Base-by-base conservation (phyloP, 2,888 invertebrate species). In the Notodonta ziczac region DNA sequence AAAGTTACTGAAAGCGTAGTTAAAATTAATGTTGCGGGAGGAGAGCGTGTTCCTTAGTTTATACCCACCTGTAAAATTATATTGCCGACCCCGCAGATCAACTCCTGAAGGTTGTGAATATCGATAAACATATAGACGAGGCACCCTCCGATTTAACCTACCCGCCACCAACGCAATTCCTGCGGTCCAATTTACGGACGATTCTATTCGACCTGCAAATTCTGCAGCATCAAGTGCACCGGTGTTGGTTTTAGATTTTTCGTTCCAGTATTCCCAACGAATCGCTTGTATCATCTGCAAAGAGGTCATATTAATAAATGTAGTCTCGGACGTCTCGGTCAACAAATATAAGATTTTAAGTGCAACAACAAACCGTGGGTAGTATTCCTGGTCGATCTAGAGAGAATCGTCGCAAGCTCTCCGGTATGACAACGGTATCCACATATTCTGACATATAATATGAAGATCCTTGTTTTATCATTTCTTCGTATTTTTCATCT, bases 401-500 rank as follows among this genome's bases (percentile, higher is more conserved):
- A 52, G 86, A 83, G 60, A 90, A 84, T 65, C 83, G 86, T 64
- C 86, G 85, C 61, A 96, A 84, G 24, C 95, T 86, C 73, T 94
- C 93, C 0, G 96, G 96, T 72, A 96, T 90, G 59, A 95, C 87
- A 51, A 94, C 94, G 62, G 91, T 87, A 69, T 95, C 94, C 53
- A 95, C 91, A 74, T 95, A 95, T 62, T 94, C 93, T 60, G 93
- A 91, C 48, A 96, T 84, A 57, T 39, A 39, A 16, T 94, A 91
- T 56, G 86, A 76, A 57, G 91, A 90, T 14, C 95, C 94, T 77
- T 94, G 94, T 63, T 94, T 93, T 9, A 94, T 90, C 64, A 96
- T 86, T 70, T 95, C 94, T 58, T 94, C 84, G 94, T 95, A 96
- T 74, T 94, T 91, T 73, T 93, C 94, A 75, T 86, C 92, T 94